Evolutionary conservation across 2,888 invertebrate genomes (phyloP).

Genomic region (Apoda limacodes): DNA sequence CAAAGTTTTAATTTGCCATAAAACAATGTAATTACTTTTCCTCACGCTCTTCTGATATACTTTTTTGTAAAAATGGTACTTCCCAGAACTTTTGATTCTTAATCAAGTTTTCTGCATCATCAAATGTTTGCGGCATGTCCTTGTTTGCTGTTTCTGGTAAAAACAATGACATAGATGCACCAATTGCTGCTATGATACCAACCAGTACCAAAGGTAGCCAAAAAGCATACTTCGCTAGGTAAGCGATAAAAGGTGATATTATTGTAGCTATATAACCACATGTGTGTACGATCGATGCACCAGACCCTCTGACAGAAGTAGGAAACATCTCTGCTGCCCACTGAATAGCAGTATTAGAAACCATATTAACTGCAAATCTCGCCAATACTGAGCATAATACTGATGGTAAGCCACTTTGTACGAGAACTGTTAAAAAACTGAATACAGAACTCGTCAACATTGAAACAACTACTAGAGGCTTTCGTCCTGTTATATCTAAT

Average conservation of each 20-base stretch:
- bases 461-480: conserved; percentile 28
- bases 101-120: conserved; percentile 39
- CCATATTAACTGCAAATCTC: conserved; percentile 42
- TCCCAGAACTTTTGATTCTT: conserved; percentile 33
- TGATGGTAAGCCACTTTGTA: conserved; percentile 32
- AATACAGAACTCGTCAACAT: conserved; percentile 29
- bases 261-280: conserved; percentile 38
- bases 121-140: conserved; percentile 50
- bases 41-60: too few relatives aligned
- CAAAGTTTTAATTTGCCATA: too few relatives aligned
- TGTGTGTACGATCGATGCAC: conserved; percentile 37
- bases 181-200: conserved; percentile 27
- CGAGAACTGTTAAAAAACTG: conserved; percentile 34
- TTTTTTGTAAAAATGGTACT: conserved; percentile 30
- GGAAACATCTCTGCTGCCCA: conserved; percentile 51
- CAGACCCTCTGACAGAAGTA: conserved; percentile 40
- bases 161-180: conserved; percentile 27
- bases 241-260: conserved; percentile 45
- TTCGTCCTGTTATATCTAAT: conserved; percentile 40
- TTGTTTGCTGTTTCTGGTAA: conserved; percentile 46
- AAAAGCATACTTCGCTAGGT: conserved; percentile 29
- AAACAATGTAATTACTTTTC: too few relatives aligned
- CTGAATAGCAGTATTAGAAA: conserved; percentile 32
- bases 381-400: conserved; percentile 41
- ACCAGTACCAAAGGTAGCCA: conserved; percentile 43